Conservation (phyloP, 2,888 invertebrate genomes). For the Unio pictorum region DNA sequence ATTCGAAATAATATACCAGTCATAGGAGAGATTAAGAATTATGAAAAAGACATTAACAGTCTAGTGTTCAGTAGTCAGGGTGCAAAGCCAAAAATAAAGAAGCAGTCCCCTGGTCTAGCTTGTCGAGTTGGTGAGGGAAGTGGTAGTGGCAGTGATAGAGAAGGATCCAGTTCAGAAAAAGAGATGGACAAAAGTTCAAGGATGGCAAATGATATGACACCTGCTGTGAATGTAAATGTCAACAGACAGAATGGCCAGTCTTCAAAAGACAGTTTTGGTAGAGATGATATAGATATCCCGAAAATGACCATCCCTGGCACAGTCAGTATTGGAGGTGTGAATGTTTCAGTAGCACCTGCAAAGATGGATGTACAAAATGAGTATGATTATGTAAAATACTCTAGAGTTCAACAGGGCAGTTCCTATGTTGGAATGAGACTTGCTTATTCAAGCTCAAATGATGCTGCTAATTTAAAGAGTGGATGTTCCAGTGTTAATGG, state of each 20-base stretch:
- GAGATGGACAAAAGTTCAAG: constrained; percentile 22
- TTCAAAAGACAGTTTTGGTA: constrained; percentile 9
- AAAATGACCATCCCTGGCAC: too few relatives aligned
- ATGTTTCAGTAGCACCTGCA: constrained; percentile 3
- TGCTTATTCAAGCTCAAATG: constrained; percentile 73
- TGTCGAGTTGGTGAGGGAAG: constrained; percentile 49
- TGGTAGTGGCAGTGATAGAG: constrained; percentile 44
- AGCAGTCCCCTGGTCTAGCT: constrained; percentile 69
- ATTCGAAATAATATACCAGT: constrained; percentile 68
- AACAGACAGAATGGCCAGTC: constrained; percentile 21
- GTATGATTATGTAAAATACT: constrained; percentile 70
- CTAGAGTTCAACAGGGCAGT: constrained; percentile 75
- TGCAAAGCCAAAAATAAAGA: constrained; percentile 64
- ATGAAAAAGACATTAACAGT: constrained; percentile 55
- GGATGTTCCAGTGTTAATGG: constrained; percentile 45
- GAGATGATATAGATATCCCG: too few relatives aligned
- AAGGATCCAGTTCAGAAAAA: constrained; percentile 52
- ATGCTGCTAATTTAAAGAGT: constrained; percentile 48
- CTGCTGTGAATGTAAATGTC: constrained; percentile 31
- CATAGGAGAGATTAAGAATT: constrained; percentile 63
- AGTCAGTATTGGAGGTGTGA: background rate
- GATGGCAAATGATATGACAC: constrained; percentile 31
- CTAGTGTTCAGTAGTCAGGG: constrained; percentile 51
- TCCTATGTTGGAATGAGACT: constrained; percentile 84
- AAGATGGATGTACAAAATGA: constrained; percentile 66